Evolutionary conservation across 2,888 invertebrate species (phyloP).

Genomic region (Caenorhabditis wallacei): DNA sequence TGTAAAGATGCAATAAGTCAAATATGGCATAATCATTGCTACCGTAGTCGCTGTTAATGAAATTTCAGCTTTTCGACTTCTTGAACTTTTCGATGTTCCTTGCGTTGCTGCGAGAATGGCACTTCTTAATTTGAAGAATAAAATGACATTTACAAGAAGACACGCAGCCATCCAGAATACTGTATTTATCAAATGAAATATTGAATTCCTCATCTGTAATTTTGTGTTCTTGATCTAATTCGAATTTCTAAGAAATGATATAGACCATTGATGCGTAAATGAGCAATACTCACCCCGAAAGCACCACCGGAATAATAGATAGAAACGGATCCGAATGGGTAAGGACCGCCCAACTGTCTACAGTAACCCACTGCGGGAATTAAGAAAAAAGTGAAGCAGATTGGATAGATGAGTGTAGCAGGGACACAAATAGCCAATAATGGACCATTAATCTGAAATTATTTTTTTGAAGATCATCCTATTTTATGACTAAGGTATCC

Average conservation of each 20-base stretch:
- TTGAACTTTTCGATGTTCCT: conserved; percentile 43
- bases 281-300: conserved; percentile 41
- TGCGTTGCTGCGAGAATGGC: conserved; percentile 24
- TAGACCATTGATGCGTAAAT: not conserved
- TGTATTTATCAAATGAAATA: conserved; percentile 53
- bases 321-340: conserved; percentile 61
- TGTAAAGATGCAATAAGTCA: conserved; percentile 59
- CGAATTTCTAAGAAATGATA: no score
- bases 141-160: conserved; percentile 41
- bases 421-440: conserved; percentile 37
- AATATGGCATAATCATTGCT: conserved; percentile 63
- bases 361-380: conserved; percentile 63
- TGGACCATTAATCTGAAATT: conserved; percentile 43
- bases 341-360: conserved; percentile 57
- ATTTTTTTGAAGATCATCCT: not conserved
- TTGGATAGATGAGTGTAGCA: conserved; percentile 43
- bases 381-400: conserved; percentile 59
- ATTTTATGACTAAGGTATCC: no score
- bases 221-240: not conserved
- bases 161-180: conserved; percentile 56
- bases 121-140: conserved; percentile 48
- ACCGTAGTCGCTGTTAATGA: conserved; percentile 55
- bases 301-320: conserved; percentile 54
- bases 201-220: conserved; percentile 52
- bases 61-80: conserved; percentile 50